Conservation (phyloP, 2,888 invertebrate species). For the Leistus spinibarbis region DNA sequence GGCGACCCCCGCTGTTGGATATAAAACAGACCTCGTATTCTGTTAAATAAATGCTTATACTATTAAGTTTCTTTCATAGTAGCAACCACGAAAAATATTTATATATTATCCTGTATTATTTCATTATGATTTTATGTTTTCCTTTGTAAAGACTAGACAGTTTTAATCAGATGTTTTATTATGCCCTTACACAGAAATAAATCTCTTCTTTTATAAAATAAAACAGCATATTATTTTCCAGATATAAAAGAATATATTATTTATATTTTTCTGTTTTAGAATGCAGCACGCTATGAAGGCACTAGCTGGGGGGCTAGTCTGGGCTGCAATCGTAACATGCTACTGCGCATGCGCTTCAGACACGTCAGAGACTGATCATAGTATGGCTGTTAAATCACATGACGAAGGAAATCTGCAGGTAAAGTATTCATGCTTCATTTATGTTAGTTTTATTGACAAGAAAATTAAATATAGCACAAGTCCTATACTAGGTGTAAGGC, state of each 20-base stretch:
- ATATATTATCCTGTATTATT: no score
- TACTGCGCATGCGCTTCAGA: conserved; percentile 20
- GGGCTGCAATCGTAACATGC: conserved; percentile 30
- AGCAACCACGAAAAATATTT: no score
- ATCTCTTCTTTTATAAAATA: no score
- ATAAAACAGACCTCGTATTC: no score
- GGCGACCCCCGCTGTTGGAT: no score
- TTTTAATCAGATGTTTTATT: neutral
- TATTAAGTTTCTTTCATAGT: no score
- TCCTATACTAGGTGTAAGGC: no score
- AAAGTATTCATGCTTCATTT: no score
- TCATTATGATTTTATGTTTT: no score
- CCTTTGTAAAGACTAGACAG: neutral
- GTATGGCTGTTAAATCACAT: neutral
- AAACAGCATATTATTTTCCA: no score
- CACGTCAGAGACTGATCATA: conserved; percentile 9
- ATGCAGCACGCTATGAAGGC: conserved; percentile 31
- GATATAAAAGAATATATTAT: neutral
- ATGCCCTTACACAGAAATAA: neutral
- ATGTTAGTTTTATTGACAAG: neutral
- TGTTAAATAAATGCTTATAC: no score
- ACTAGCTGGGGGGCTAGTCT: conserved; percentile 25
- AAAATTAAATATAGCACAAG: neutral
- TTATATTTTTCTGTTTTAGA: neutral
- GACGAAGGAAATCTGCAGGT: neutral